Conservation (phyloP, 2,888 invertebrate genomes). For the Zaprionus obscuricornis region DNA sequence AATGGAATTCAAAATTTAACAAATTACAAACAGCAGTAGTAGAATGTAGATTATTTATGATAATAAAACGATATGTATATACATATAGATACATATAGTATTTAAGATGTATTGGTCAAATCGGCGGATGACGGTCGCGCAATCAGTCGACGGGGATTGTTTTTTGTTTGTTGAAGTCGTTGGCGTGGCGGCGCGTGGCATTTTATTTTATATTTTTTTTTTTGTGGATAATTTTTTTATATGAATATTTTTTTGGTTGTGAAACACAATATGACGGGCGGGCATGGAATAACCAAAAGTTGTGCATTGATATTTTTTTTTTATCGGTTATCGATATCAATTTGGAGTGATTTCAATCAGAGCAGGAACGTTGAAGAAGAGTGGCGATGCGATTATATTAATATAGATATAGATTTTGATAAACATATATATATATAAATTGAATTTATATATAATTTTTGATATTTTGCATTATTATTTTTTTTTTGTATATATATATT, state of each 20-base stretch:
- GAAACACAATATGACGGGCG: slow-evolving; percentile 48
- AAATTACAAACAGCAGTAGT: too few species aligned
- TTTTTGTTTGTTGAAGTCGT: slow-evolving; percentile 64
- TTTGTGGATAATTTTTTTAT: slow-evolving; percentile 11
- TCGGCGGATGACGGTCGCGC: slow-evolving; percentile 65
- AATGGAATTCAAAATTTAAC: too few species aligned
- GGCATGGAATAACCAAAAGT: slow-evolving; percentile 42
- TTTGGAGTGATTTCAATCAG: slow-evolving; percentile 54
- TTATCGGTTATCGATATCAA: slow-evolving; percentile 41
- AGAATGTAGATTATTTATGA: too few species aligned
- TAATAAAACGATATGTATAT: too few species aligned
- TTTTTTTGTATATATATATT: slow-evolving; percentile 11
- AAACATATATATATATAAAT: too few species aligned
- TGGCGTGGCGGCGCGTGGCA: slow-evolving; percentile 66
- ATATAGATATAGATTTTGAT: slow-evolving; percentile 1
- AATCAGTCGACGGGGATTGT: slow-evolving; percentile 75
- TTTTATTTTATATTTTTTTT: slow-evolving; percentile 26
- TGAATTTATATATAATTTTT: too few species aligned
- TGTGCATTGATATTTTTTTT: slow-evolving; percentile 1
- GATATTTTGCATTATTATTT: too few species aligned
- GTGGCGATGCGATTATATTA: slow-evolving; percentile 57
- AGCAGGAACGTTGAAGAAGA: slow-evolving; percentile 75
- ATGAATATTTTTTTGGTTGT: slow-evolving; percentile 21
- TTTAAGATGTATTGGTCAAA: slow-evolving; percentile 50
- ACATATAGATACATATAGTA: background rate